Evolutionary conservation across 2,888 invertebrate species (phyloP), one percentile per base, ranked within the genome.

Genomic region (Xanthia icteritia): DNA sequence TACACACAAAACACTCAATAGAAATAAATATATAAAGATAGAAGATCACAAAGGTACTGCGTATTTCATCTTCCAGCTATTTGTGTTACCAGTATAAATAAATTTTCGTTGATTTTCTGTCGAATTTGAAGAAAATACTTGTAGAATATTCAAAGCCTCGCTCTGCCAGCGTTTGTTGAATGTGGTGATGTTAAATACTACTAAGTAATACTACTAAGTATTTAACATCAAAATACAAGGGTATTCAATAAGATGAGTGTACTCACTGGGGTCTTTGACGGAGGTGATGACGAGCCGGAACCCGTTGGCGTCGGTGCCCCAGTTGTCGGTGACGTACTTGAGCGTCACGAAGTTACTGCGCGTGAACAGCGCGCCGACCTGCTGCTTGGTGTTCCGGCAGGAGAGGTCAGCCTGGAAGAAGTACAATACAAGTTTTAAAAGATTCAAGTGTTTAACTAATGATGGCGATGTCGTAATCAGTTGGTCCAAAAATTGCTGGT

Each of bases 251-350:
- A 76, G 61, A 73, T 83, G 31, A 76, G 69, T 68, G 45, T 95
- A 98, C 98, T 98, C 96, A 99, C 99, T 98, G 92, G 98, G 98
- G 97, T 99, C 99, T 95, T 99, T 99, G 93, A 99, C 98, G 90
- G 99, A 98, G 85, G 99, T 99, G 97, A 99, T 98, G 95, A 99
- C 98, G 92, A 99, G 97, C 92, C 98, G 98, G 97, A 99, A 99
- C 91, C 99, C 99, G 96, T 99, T 99, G 91, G 98, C 97, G 94
- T 98, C 98, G 83, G 99, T 99, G 86, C 99, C 99, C 98, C 99
- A 99, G 92, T 97, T 98, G 96, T 99, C 99, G 72, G 99, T 99
- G 92, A 98, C 98, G 97, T 99, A 99, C 95, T 98, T 99, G 90
- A 99, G 97, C 73, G 99, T 99, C 92, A 99, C 98, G 96, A 98